phyloP scores from a whole-genome alignment of 2,113 vertebrate genomes.

The Patagioenas fasciata region DNA sequence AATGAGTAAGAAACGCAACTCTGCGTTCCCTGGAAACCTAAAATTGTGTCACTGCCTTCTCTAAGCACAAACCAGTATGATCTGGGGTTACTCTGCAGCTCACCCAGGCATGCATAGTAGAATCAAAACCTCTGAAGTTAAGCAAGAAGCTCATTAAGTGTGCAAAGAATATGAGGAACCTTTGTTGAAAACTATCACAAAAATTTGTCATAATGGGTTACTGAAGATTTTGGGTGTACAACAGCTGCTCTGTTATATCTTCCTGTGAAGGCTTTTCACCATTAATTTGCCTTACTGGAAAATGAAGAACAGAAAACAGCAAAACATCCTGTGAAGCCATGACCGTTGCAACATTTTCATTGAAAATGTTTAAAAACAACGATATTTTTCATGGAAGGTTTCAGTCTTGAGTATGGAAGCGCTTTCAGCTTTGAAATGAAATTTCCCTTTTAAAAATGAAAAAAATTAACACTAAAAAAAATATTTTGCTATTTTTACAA shows the following conservation, averaged over 20 bases:
- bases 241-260: not conserved
- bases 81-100: not conserved
- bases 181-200: not conserved
- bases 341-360: not conserved
- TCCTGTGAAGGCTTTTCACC: not conserved
- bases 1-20: rapidly evolving
- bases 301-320: not conserved
- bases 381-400: not conserved
- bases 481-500: slow-evolving; percentile 6
- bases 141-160: not conserved
- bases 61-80: not conserved
- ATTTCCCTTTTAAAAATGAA: slow-evolving; percentile 3
- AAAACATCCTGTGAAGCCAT: not conserved
- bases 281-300: not conserved
- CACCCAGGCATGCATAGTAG: not conserved
- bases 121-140: not conserved
- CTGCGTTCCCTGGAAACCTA: rapidly evolving
- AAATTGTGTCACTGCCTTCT: not conserved
- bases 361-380: not conserved
- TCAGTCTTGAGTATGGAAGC: not conserved
- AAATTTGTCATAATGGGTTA: not conserved
- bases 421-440: slow-evolving; percentile 16
- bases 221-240: not conserved
- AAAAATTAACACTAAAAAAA: not conserved
- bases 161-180: not conserved